Conservation (phyloP, 2,113 vertebrate species). For the Hemiscyllium ocellatum region DNA sequence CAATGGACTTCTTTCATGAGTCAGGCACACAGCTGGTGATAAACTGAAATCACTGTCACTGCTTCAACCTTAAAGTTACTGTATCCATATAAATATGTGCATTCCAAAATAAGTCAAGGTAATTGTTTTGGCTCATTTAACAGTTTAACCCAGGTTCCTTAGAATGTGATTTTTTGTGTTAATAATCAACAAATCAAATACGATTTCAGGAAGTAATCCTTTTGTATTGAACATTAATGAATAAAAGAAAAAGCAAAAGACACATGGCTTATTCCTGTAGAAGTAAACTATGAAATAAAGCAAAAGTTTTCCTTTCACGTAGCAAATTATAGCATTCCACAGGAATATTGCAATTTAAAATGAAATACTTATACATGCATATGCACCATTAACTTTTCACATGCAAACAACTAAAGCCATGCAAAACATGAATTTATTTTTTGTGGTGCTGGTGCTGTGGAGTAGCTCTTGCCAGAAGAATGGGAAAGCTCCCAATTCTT, state of each 20-base stretch:
- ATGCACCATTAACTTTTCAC: not conserved
- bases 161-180: not conserved
- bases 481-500: not conserved
- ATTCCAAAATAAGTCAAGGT: conserved; percentile 48
- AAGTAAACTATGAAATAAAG: not conserved
- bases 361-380: not conserved
- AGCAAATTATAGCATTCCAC: not conserved
- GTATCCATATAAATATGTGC: not conserved
- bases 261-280: not conserved
- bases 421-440: not conserved
- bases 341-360: not conserved
- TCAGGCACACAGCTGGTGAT: not conserved
- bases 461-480: not conserved
- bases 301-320: not conserved
- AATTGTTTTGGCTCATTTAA: not conserved
- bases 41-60: not conserved
- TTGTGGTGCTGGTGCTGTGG: not conserved
- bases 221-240: not conserved
- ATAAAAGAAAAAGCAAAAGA: not conserved
- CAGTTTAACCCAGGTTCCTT: not conserved
- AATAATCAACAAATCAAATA: not conserved
- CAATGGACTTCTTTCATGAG: not conserved
- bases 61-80: not conserved
- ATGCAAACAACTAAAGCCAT: not conserved
- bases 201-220: not conserved